Conservation (phyloP, 2,888 invertebrate species). For the Macaria notata region DNA sequence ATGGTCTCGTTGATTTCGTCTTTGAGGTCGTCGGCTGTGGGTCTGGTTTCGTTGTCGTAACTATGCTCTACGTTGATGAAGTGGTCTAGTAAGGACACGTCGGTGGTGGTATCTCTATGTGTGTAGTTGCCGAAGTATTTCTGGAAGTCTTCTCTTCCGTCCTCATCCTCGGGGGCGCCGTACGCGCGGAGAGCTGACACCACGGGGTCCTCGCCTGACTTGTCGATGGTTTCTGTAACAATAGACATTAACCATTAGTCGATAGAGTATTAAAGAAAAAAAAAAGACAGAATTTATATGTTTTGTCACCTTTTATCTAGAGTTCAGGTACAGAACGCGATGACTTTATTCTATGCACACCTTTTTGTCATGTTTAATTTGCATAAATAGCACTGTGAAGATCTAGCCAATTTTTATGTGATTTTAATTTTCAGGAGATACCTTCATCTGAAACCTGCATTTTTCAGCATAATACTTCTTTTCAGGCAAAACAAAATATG, state of each 20-base stretch:
- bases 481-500: too few relatives aligned
- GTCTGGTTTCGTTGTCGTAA: constrained; percentile 65
- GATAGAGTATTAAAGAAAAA: too few relatives aligned
- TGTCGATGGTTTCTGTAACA: constrained; percentile 77
- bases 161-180: constrained; percentile 65
- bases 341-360: too few relatives aligned
- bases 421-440: too few relatives aligned
- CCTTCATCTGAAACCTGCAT: too few relatives aligned
- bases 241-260: constrained; percentile 20
- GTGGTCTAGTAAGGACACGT: constrained; percentile 61
- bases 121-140: constrained; percentile 68
- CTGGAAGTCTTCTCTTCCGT: constrained; percentile 58
- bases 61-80: constrained; percentile 72
- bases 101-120: constrained; percentile 44
- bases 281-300: too few relatives aligned
- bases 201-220: constrained; percentile 73
- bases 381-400: too few relatives aligned
- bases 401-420: too few relatives aligned
- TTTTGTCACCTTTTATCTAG: too few relatives aligned
- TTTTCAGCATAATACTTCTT: too few relatives aligned
- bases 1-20: constrained; percentile 50
- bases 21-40: constrained; percentile 38
- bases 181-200: constrained; percentile 67
- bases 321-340: too few relatives aligned
- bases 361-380: too few relatives aligned